Evolutionary conservation across 2,113 vertebrate genomes (phyloP), one percentile per base, ranked within the genome.

Genomic region (Centropus unirufus): DNA sequence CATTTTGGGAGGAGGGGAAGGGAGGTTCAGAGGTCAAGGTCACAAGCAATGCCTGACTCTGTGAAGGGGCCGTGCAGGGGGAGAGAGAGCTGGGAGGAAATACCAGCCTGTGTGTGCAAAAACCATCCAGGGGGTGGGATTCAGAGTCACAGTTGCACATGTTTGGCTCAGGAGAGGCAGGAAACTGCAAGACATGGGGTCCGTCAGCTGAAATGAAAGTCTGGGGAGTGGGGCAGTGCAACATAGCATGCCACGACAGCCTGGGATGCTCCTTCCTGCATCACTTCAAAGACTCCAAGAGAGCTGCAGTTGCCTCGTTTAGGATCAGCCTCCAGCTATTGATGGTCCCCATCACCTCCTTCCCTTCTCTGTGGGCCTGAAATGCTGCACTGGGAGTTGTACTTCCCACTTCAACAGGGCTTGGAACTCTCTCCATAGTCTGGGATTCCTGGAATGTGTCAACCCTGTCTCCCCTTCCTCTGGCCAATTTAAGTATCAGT

Each of bases 51-150:
- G 94, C 67, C 82, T 75, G 55, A 5, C 34, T 17, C 4, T 2
- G n/a, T 1, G 57, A 58, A 89, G 93, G 62, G 93, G 96, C 96
- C 59, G 0, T 51, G 72, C 75, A 85, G 67, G 92, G 89, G 89
- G 78, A 80, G n/a, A 73, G 40, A 69, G 9, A 57, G 36, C 64
- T 10, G 36, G 83, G 82, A 84, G 95, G 95, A 96, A 96, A 97
- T 93, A 88, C 90, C 90, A 93, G 85, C 82, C 81, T 32, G 23
- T 58, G 77, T 42, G 47, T 11, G 47, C 22, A 49, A 40, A 92
- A 91, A 15, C 20, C 83, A 55, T 11, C 58, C 75, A 24, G 58
- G 36, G 36, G 58, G 75, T 73, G 84, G 64, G 93, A 92, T 74
- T 85, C 75, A 40, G 2, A 4, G 78, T 46, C 89, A 85, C 12